A percentile compares a stretch with the other conserved stretches of the same genome.
Evolutionary conservation across 2,888 invertebrate genomes (phyloP).

Genomic region (Suillia variegata): DNA sequence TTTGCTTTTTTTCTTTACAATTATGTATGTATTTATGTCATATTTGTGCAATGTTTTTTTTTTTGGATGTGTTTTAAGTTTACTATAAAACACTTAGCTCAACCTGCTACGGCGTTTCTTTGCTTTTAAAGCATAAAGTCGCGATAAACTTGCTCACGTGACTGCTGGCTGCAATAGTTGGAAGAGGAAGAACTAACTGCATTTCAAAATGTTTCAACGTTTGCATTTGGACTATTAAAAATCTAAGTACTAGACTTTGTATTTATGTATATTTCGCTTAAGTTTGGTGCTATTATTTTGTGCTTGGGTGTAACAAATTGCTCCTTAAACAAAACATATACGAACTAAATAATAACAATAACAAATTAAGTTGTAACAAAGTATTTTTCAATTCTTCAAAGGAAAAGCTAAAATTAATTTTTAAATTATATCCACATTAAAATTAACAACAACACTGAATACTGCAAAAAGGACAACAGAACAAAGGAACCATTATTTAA

Average conservation of each 20-base stretch:
- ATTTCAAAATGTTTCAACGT: too few species aligned
- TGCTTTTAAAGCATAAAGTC: too few species aligned
- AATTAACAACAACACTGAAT: neutral
- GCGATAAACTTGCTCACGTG: slow-evolving; percentile 1
- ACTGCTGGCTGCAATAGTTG: too few species aligned
- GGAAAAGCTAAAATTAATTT: too few species aligned
- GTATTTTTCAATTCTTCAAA: neutral
- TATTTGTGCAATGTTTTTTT: too few species aligned
- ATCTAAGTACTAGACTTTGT: neutral
- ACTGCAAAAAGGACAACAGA: slow-evolving; percentile 11
- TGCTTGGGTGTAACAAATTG: slow-evolving; percentile 46
- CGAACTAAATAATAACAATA: slow-evolving; percentile 5
- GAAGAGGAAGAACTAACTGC: neutral
- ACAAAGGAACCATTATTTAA: slow-evolving; percentile 35
- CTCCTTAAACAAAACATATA: slow-evolving; percentile 34
- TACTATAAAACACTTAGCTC: too few species aligned
- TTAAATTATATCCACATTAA: too few species aligned
- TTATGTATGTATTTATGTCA: too few species aligned
- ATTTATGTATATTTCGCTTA: slow-evolving; percentile 17
- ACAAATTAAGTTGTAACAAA: slow-evolving; percentile 16
- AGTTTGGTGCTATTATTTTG: too few species aligned
- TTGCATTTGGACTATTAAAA: neutral
- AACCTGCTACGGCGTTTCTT: too few species aligned
- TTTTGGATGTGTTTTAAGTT: too few species aligned
- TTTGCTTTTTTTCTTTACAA: too few species aligned